Base-by-base conservation (phyloP, 2,113 vertebrate genomes). In the Pluvialis apricaria region DNA sequence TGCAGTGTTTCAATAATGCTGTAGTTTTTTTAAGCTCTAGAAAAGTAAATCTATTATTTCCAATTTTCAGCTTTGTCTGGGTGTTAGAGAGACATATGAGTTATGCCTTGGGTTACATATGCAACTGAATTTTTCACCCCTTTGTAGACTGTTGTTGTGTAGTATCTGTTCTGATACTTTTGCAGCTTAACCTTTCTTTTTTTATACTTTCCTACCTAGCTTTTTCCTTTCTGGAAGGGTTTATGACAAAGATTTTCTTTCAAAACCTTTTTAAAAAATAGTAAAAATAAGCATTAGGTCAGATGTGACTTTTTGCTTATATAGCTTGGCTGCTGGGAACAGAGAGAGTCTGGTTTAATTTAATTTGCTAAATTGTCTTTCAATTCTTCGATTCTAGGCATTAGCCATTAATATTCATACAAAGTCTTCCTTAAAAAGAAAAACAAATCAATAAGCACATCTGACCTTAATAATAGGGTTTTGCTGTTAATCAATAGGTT, bases 401-500 rank as follows among this genome's bases (percentile, higher is more conserved):
- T 82, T 87, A 60, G 13, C 34, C 51, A 90, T 95, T 94, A 94
- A 87, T 87, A 95, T 91, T 89, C 58, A 89, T 65, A 82, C 34
- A 58, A 82, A 84, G 60, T 60, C 83, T 94, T 87, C 75, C 89
- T 94, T 92, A 79, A 90, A 65, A 86, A 73, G 81, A 28, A 92
- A 71, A 82, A 66, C 65, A 91, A 92, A 92, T 95, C 95, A 82
- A 90, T 97, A 90, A 57, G 20, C 40, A 66, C 70, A 72, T 90
- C 95, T 93, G 77, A 94, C 89, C 87, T 95, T 82, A 88, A 51
- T 57, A 91, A 80, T 55, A 84, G n/a, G 58, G 26, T 22, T 57
- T 73, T 91, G 80, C 92, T 92, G 18, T 68, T 96, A 95, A 94
- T 94, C 94, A 91, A 85, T 95, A 95, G 24, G 38, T 72, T 86